Base-by-base conservation (phyloP, 2,888 invertebrate genomes). In the Leistus spinibarbis region DNA sequence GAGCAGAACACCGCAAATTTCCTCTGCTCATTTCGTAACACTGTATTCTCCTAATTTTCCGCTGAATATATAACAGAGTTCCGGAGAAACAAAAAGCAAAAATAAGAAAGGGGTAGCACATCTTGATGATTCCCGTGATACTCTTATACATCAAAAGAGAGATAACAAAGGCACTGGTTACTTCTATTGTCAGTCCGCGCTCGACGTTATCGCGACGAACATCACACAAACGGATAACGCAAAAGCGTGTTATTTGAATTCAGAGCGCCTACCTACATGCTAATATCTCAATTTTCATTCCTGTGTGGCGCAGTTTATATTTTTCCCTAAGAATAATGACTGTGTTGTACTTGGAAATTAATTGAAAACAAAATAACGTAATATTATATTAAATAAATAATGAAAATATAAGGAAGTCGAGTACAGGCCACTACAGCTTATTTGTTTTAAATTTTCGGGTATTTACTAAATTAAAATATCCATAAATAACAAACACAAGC, bases 241-340 rank as follows among this genome's bases (percentile, higher is more conserved):
- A 69, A 62, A 23, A 63, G 22, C 27, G 27, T 19, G 69, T 63
- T 54, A 72, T 72, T 72, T 72, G 65, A 72, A 72, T 72, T 72
- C 54, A 56, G 27, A 65, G 71, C 71, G 40, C 40, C 40, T 40
- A n/a, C n/a, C n/a, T n/a, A 72, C 71, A 65, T 72, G 71, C 71
- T 23, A 72, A 64, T 72, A 56, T 54, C 54, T 72, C 65, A 72
- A 54, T 72, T 72, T 72, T 72, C 71, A 72, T 72, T 72, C 71
- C 22, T 10, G 20, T 20, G 17, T 2, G 22, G 17, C 60, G 60
- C 22, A 22, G 19, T 60, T 40, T 40, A 40, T 40, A 40, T 65
- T 64, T 72, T 72, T 65, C 71, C 71, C 65, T n/a, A 65, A 72
- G 71, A 72, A 72, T 72, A 72, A 72, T 72, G 71, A 65, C 65